phyloP scores from a whole-genome alignment of 2,888 invertebrate species.

The Pterostichus niger region DNA sequence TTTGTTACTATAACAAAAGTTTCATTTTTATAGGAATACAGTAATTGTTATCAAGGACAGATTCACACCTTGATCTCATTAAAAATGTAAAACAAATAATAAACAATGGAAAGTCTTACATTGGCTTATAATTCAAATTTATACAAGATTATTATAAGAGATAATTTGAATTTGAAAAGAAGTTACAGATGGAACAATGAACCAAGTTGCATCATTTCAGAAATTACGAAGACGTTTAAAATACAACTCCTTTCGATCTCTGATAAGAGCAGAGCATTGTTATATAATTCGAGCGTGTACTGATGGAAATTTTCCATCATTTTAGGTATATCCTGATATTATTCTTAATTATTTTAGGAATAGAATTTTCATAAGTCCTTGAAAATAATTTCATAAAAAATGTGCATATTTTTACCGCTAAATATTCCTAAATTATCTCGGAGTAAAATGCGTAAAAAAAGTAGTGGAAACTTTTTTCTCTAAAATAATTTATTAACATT shows the following conservation, averaged over 20 bases:
- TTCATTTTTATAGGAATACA: not conserved
- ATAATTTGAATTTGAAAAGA: conserved; percentile 10
- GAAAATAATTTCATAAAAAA: too few species aligned
- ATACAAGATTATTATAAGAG: conserved; percentile 25
- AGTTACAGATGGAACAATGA: conserved; percentile 4
- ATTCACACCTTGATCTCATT: conserved; percentile 44
- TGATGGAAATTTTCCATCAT: too few species aligned
- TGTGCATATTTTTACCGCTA: too few species aligned
- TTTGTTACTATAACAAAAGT: conserved; percentile 5
- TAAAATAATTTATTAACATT: too few species aligned
- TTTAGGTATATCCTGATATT: too few species aligned
- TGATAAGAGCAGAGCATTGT: not conserved
- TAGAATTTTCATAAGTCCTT: too few species aligned
- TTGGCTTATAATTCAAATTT: conserved; percentile 3
- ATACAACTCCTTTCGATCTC: not conserved
- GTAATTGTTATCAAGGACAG: not conserved
- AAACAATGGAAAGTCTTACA: conserved; percentile 20
- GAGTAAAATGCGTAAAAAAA: too few species aligned
- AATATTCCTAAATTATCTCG: too few species aligned
- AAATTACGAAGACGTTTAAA: conserved; percentile 11
- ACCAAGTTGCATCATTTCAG: not conserved
- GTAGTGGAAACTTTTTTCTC: too few species aligned
- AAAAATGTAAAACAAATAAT: conserved; percentile 29
- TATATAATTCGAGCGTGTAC: not conserved
- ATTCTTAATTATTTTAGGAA: too few species aligned